Evolutionary conservation across 2,888 invertebrate species (phyloP), one percentile per base, ranked within the genome.

Genomic region (Orthosia incerta): DNA sequence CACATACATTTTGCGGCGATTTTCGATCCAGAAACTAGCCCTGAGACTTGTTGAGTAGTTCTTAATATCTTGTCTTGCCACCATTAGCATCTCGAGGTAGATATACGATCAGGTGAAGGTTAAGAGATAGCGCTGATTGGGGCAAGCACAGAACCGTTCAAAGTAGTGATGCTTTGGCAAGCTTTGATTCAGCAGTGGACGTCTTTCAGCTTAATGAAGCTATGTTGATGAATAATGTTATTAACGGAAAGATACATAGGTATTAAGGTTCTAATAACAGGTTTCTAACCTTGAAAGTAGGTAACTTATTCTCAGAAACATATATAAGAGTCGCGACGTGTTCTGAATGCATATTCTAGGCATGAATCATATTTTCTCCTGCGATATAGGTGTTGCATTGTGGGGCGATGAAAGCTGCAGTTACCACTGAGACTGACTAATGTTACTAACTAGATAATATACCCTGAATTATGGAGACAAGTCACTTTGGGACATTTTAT

Each of bases 321-420:
- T 57, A 53, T 31, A 51, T 51, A 18, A 26, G 48, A 53, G 13
- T 18, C 23, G n/a, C 23, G n/a, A 18, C 68, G 77, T 60, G 70
- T 56, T 46, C 64, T 57, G 82, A 70, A 65, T 81, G 45, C 70
- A 70, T 70, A 39, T 50, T 46, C 18, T 50, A 45, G 50, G 3
- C 9, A 53, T 76, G 76, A 76, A 45, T 71, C 62, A 81, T 48
- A 76, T 75, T 61, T 64, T 76, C 69, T 80, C 46, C 13, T 45
- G 13, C 61, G 61, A 76, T 23, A 65, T 76, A 62, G 64, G 61
- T 55, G 65, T 76, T 23, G 50, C 18, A 31, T 45, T 51, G 70
- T 82, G 71, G 77, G 71, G 45, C 79, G 78, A 82, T 59, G 79
- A 79, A 79, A 79, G 66, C 65, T 46, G 46, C 23, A 56, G 53